Evolutionary conservation across 2,888 invertebrate species (phyloP), one percentile per base, ranked within the genome.

Genomic region (Cataglyphis altisquamis): DNA sequence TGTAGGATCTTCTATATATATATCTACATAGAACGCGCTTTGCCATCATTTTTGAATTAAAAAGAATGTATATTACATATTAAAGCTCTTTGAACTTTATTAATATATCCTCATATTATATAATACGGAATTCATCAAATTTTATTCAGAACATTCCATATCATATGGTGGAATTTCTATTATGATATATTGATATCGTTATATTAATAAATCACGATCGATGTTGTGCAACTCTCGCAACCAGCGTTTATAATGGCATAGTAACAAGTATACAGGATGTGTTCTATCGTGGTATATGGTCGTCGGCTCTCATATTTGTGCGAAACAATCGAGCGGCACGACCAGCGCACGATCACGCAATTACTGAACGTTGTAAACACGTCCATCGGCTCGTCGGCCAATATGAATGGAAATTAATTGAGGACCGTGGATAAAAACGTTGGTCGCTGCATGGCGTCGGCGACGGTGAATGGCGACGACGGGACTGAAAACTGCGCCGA

Each of bases 331-430:
- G 36, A n/a, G 48, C 67, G 45, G 75, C 18, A 9, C 75, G 82
- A 84, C 84, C 84, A 68, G 55, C 83, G 80, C 78, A 57, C 84
- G 63, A 80, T 72, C 83, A 67, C 80, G 86, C 87, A 89, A 91
- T 91, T 89, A 90, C 86, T 66, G 84, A 66, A 85, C 66, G 87
- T 89, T 90, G 90, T 90, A 91, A 91, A 90, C 87, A 91, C 84
- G 84, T 84, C 82, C 78, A 57, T 66, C 52, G 75, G 67, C 82
- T 78, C 81, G 85, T 60, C 70, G 66, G 80, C 66, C 86, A 85
- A 89, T 90, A 90, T 91, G 88, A 88, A 91, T 89, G 87, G 89
- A 89, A 91, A 90, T 91, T 89, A 90, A 90, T 91, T 85, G 86
- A 73, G 88, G 83, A 74, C 84, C 73, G 77, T 52, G 78, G 45